Conservation (phyloP, 2,888 invertebrate species). For the Tenthredo scrophulariae region DNA sequence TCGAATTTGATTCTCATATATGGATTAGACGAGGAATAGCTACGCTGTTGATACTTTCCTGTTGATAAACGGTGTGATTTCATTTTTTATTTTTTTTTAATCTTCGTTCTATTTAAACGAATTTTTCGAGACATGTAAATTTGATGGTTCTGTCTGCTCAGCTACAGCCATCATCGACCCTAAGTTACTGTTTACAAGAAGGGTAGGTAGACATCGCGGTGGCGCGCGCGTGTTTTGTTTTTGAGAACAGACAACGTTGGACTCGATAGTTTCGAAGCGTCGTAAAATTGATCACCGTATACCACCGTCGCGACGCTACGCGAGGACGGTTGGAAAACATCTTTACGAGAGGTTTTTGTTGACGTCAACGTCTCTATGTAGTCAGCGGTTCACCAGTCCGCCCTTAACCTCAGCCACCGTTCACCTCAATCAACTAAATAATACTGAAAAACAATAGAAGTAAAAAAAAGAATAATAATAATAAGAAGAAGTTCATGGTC, state of each 20-base stretch:
- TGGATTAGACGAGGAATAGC: no score
- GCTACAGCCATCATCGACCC: constrained; percentile 21
- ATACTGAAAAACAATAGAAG: background rate
- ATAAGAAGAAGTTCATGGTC: background rate
- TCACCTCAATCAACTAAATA: background rate
- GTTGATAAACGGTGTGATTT: no score
- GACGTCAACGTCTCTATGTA: constrained; percentile 42
- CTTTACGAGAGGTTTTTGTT: constrained; percentile 40
- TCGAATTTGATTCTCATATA: no score
- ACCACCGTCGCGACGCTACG: background rate
- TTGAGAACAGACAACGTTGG: background rate
- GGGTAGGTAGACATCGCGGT: background rate
- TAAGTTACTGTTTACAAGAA: constrained; percentile 12
- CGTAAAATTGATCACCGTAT: constrained; percentile 37
- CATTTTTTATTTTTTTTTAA: no score
- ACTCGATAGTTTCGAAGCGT: constrained; percentile 13
- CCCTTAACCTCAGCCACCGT: constrained; percentile 18
- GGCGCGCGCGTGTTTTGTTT: constrained; percentile 27
- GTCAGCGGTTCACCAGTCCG: constrained; percentile 32
- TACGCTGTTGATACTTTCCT: no score
- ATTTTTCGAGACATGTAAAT: background rate
- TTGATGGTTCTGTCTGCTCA: background rate
- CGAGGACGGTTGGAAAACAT: constrained; percentile 8
- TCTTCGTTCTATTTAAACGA: background rate
- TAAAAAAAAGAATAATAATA: background rate